Conservation (phyloP, 2,797 vertebrate genomes). For the Dallia pectoralis region DNA sequence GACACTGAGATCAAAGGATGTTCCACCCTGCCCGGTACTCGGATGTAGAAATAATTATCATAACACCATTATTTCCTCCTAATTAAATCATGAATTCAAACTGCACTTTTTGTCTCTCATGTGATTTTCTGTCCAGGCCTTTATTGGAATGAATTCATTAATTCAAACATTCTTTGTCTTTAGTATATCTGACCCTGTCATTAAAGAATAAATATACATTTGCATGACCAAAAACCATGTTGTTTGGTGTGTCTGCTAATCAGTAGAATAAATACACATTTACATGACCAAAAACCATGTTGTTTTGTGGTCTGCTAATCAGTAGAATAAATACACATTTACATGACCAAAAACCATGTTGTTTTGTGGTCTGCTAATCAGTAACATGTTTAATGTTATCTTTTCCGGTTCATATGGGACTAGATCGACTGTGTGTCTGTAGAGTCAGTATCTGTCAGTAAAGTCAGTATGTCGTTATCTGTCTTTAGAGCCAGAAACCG, state of each 20-base stretch:
- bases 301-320: background rate
- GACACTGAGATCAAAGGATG: constrained; percentile 33
- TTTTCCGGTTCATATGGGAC: no score
- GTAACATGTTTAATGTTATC: no score
- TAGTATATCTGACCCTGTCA: background rate
- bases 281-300: background rate
- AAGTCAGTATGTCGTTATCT: no score
- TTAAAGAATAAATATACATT: background rate
- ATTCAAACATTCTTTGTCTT: background rate
- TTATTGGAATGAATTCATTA: background rate
- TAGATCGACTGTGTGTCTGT: no score
- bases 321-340: background rate
- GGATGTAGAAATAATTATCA: constrained; percentile 26
- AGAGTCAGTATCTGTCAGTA: no score
- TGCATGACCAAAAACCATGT: background rate
- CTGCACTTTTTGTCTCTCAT: background rate
- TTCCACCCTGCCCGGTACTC: constrained; percentile 3
- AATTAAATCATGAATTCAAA: constrained; percentile 18
- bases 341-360: background rate
- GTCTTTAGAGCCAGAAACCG: no score
- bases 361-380: background rate
- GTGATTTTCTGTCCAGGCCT: no score
- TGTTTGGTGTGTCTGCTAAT: background rate
- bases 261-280: background rate
- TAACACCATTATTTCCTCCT: constrained; percentile 22